Percentiles rank a stretch among this genome's conserved stretches.
Conservation (phyloP, 2,113 vertebrate genomes). For the Telmatochromis sp. region DNA sequence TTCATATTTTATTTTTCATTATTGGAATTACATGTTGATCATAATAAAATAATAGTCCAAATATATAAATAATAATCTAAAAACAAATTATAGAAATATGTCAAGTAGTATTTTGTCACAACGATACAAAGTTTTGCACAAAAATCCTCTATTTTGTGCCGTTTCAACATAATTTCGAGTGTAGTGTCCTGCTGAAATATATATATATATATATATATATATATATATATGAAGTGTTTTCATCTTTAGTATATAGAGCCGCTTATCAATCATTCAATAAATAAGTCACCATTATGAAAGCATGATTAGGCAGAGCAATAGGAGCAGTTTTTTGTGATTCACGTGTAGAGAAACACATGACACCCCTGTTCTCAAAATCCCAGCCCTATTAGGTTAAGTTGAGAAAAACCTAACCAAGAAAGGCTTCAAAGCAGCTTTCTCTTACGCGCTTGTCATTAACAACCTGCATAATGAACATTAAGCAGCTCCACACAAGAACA, state of each 20-base stretch:
- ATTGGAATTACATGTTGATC: not conserved
- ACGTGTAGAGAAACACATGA: not conserved
- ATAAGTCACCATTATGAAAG: not conserved
- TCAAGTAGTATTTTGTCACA: not conserved
- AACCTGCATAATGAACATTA: slow-evolving; percentile 30
- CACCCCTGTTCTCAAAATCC: not conserved
- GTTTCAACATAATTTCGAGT: not conserved
- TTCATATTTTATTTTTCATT: not conserved
- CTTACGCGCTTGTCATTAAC: slow-evolving; percentile 26
- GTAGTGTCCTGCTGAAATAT: not conserved
- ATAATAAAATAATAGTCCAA: not conserved
- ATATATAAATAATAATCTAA: not conserved
- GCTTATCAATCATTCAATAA: not conserved
- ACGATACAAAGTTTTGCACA: not conserved
- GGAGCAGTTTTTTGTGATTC: not conserved
- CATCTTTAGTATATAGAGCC: not conserved
- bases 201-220: not conserved
- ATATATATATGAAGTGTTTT: not conserved
- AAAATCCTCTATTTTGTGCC: not conserved
- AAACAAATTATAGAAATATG: not conserved
- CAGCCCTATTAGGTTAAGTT: not conserved
- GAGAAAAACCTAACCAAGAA: not conserved
- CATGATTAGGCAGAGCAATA: not conserved
- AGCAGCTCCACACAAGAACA: not conserved
- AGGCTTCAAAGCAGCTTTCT: slow-evolving; percentile 16